A percentile compares a stretch with the other conserved stretches of the same genome.
phyloP scores from a whole-genome alignment of 2,888 invertebrate species.

The Strigamia crassipes region DNA sequence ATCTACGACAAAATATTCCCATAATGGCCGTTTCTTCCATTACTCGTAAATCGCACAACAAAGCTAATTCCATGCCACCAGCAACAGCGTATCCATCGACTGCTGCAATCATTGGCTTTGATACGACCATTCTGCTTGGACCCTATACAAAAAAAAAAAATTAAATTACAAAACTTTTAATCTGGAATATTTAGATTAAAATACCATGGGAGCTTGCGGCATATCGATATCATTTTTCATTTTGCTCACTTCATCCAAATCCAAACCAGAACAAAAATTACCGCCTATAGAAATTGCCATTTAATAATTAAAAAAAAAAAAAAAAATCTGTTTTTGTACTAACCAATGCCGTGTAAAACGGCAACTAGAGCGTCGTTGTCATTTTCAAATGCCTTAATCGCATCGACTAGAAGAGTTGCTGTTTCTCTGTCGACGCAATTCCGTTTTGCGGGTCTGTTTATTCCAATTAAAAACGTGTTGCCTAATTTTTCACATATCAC shows the following conservation, averaged over 20 bases:
- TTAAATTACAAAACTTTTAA: not conserved
- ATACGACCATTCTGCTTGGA: constrained; percentile 71
- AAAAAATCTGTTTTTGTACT: not conserved
- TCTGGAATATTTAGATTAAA: not conserved
- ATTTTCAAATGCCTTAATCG: constrained; percentile 78
- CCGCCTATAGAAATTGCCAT: constrained; percentile 67
- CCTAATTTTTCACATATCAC: constrained; percentile 68
- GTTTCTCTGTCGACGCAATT: constrained; percentile 80
- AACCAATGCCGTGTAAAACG: constrained; percentile 77
- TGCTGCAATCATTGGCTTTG: constrained; percentile 88
- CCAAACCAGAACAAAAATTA: constrained; percentile 90
- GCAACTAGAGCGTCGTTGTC: constrained; percentile 72
- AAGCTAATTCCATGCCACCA: constrained; percentile 84
- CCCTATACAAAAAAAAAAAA: constrained; percentile 60
- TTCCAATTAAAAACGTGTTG: constrained; percentile 76
- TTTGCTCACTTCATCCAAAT: constrained; percentile 72
- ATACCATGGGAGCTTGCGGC: constrained; percentile 45
- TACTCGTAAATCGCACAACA: constrained; percentile 88
- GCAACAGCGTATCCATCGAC: constrained; percentile 89
- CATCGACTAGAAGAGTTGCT: constrained; percentile 70
- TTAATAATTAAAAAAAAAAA: not conserved
- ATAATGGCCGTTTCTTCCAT: constrained; percentile 82
- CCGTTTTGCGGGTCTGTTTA: constrained; percentile 80
- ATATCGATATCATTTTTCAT: constrained; percentile 47
- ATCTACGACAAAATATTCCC: constrained; percentile 85